These are phyloP conservation scores for Nomada lathburiana DNA, from an alignment of 2,888 invertebrate species.

Conservation along the genomic window DNA sequence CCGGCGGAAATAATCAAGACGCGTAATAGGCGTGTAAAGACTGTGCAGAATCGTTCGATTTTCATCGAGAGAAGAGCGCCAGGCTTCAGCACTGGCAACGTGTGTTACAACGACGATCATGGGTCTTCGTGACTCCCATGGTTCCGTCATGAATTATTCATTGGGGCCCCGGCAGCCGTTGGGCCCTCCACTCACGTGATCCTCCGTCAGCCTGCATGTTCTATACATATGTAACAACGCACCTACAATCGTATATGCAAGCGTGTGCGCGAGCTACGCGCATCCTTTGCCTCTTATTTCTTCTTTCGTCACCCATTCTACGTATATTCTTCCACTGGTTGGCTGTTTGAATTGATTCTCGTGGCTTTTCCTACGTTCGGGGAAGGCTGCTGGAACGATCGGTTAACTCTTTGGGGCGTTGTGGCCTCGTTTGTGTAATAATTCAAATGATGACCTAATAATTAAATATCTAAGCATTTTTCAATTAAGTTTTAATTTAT, in stretches of 20 bases:
- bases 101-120: constrained; percentile 48
- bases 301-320: constrained; percentile 30
- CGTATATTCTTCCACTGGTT: constrained; percentile 3
- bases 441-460: no score
- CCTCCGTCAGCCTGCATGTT: constrained; percentile 64
- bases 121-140: constrained; percentile 58
- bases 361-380: not conserved
- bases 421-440: no score
- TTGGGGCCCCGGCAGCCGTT: constrained; percentile 75
- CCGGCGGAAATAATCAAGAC: constrained; percentile 66
- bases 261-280: constrained; percentile 27
- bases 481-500: no score
- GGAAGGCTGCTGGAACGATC: not conserved
- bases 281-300: constrained; percentile 39
- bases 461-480: no score
- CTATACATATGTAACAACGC: constrained; percentile 70
- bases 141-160: constrained; percentile 81
- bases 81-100: constrained; percentile 2
- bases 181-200: constrained; percentile 78
- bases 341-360: constrained; percentile 4
- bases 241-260: constrained; percentile 48
- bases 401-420: no score
- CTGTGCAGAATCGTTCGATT: constrained; percentile 32
- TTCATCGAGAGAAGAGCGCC: constrained; percentile 11
- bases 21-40: constrained; percentile 67